A percentile compares a stretch with the other conserved stretches of the same genome.
These are phyloP conservation scores for Cheilosia pagana DNA, from an alignment of 2,888 invertebrate species.

Conservation along the genomic window DNA sequence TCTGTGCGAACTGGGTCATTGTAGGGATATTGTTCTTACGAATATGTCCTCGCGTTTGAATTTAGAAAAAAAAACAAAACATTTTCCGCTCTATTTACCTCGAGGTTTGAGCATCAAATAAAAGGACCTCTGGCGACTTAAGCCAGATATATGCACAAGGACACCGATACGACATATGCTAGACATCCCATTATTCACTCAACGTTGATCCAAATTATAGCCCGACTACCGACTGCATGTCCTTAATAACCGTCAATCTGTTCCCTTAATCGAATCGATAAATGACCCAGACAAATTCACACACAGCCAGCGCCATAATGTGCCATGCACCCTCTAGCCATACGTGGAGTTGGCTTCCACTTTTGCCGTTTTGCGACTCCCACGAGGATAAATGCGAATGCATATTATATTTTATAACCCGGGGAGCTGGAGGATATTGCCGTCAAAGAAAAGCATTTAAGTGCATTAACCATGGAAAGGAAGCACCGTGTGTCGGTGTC, in stretches of 20 bases:
- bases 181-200: conserved; percentile 17
- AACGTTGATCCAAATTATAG: conserved; percentile 25
- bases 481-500: background rate
- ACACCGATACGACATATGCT: background rate
- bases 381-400: conserved; percentile 33
- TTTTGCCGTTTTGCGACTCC: conserved; percentile 11
- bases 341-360: background rate
- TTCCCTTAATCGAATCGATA: conserved; percentile 64
- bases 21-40: conserved; percentile 16
- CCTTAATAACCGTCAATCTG: conserved; percentile 62
- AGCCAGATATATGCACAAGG: background rate
- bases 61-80: background rate
- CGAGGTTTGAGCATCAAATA: background rate
- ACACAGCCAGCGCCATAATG: conserved; percentile 6
- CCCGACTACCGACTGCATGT: conserved; percentile 38
- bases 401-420: conserved; percentile 13
- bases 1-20: conserved; percentile 35
- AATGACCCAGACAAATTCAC: conserved; percentile 65
- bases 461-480: conserved; percentile 39
- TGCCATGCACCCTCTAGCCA: conserved; percentile 5
- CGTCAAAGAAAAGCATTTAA: conserved; percentile 59
- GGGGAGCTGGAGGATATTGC: conserved; percentile 14
- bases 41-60: background rate
- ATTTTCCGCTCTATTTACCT: background rate
- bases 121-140: no score